Base-by-base conservation (phyloP, 2,113 vertebrate species). In the Coturnix japonica region DNA sequence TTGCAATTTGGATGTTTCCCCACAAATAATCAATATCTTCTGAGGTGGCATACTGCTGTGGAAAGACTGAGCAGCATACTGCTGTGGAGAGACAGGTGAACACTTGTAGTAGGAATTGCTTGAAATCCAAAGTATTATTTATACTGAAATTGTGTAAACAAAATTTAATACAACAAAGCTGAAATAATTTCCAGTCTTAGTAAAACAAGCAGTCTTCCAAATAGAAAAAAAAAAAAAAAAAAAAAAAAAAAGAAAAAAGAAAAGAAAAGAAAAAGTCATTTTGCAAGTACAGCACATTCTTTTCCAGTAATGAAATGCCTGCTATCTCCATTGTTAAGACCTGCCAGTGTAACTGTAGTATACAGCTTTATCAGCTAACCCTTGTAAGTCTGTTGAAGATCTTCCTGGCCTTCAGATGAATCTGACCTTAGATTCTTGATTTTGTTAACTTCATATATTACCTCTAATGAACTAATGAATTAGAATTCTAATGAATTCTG, bases 231-330 rank as follows among this genome's bases (percentile, higher is more conserved):
- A 2, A 7, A 47, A 22, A 2, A 7, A 12, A 41, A 41, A 13
- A 49, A 23, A 85, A 75, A 85, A 72, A 75, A 85, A 76, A 85
- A 73, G 70, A 2, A 7, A 53, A 25, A 49, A 25, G 23, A 49
- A 28, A 53, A 53, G n/a, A 84, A 43, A 66, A 60, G 35, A 35
- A 49, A 63, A 72, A 43, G 1, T 3, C 35, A 31, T 7, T 61
- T 92, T 91, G 13, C 87, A 81, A 90, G 70, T 92, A 53, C n/a
- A 84, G 44, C 17, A 44, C 81, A 76, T 92, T 87, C 49, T 87
- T 3, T 89, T 87, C 71, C 49, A 0, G 1, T 37, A 92, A 87
- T 10, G 5, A 78, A 93, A 82, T 25, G 72, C 14, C 75, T 72
- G 16, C 39, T 79, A 1, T 69, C n/a, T 80, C 51, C 15, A 8